Base-by-base conservation (phyloP, 2,888 invertebrate genomes). In the Ashinkailepas kermadecensis region DNA sequence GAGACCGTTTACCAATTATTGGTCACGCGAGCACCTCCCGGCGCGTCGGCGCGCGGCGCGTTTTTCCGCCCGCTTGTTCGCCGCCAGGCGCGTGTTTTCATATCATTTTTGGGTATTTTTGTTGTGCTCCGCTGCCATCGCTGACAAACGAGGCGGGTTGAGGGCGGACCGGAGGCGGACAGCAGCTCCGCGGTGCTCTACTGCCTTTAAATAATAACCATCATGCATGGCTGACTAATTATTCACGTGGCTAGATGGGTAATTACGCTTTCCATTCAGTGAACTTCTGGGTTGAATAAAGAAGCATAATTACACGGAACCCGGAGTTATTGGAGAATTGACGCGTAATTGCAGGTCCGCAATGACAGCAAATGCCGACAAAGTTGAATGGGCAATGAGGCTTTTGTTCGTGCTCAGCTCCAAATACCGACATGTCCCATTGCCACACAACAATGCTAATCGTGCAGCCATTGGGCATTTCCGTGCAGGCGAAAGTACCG, bases 1-100 rank as follows among this genome's bases (percentile, higher is more conserved):
- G 74, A 74, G 13, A 21, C 74, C 74, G 74, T 74, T 74, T 74
- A 74, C 74, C 74, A 74, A 74, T 74, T 74, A 74, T 74, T 74
- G 74, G 74, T 74, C 74, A 74, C 74, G 74, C 74, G 54, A 74
- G 9, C 13, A 2, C 21, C 74, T 4, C 0, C 7, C 67, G 15
- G 15, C 70, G 70, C 13, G 39, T 18, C 15, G 39, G 54, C 70
- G 39, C 18, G 70, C 7, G 10, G 0, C 39, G 70, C 56, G 74
- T 74, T 74, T 74, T 74, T 74, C 74, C 74, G 54, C 74, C 21
- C 56, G 56, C 21, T 11, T 56, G 54, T 21, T 13, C 74, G 21
- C 54, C 23, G 74, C 21, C 56, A 13, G 13, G 54, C 70, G 25
- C 15, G 54, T 74, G 56, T 74, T 74, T 74, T 74, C 74, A 74